Percentiles rank a stretch among this genome's conserved stretches.
Evolutionary conservation across 2,888 invertebrate species (phyloP).

Genomic region (Andrena flavipes): DNA sequence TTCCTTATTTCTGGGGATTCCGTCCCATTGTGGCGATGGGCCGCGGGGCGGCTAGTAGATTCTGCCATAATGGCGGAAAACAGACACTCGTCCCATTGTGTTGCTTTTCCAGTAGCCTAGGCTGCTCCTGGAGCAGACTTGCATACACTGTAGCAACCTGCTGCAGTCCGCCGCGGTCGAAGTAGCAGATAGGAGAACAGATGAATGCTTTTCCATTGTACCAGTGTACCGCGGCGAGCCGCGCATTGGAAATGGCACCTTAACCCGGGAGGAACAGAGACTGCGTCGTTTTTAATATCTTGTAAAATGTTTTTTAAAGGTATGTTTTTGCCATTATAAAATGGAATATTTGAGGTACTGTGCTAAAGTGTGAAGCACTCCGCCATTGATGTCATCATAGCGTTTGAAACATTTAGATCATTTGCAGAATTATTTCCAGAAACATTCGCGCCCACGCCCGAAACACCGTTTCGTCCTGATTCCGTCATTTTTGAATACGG

Average conservation of each 20-base stretch:
- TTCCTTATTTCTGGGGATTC: no score
- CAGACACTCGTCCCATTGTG: no score
- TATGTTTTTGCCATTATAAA: not conserved
- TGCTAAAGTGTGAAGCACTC: not conserved
- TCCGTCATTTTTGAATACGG: not conserved
- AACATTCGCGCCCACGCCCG: not conserved
- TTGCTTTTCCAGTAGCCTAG: no score
- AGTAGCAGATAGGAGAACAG: no score
- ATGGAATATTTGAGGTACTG: not conserved
- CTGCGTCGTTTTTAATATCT: not conserved
- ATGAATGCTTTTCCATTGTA: not conserved
- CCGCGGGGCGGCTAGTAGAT: no score
- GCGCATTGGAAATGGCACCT: no score
- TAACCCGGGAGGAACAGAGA: not conserved
- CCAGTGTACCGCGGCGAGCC: no score
- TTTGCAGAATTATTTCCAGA: not conserved
- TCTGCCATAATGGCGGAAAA: no score
- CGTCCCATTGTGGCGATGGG: no score
- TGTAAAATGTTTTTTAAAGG: not conserved
- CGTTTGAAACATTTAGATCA: not conserved
- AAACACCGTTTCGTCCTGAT: not conserved
- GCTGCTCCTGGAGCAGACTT: no score
- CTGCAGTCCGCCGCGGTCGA: no score
- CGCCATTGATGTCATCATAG: not conserved
- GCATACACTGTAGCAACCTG: no score